phyloP scores from a whole-genome alignment of 2,113 vertebrate genomes.

The Chloroceryle aenea region DNA sequence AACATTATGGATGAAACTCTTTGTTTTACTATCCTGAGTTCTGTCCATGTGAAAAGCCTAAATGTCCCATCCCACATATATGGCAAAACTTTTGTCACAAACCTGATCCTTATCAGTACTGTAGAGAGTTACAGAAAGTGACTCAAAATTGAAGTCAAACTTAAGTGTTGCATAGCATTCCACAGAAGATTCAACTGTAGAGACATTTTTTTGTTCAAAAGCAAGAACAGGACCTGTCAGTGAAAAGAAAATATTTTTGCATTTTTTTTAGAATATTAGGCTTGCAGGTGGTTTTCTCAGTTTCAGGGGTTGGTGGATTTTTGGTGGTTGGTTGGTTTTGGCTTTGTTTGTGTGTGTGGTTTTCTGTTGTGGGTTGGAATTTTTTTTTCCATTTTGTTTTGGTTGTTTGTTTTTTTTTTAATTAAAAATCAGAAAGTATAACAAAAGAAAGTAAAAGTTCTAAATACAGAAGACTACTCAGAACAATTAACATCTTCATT shows the following conservation, averaged over 20 bases:
- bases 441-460: not conserved
- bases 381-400: not conserved
- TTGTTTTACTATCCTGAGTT: not conserved
- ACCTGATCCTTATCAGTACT: slow-evolving; percentile 82
- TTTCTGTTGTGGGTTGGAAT: not conserved
- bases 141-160: slow-evolving; percentile 91
- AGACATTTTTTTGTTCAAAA: slow-evolving; percentile 9
- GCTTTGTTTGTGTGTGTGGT: too few relatives aligned
- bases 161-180: slow-evolving; percentile 75
- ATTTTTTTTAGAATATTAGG: not conserved
- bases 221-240: not conserved
- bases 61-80: not conserved
- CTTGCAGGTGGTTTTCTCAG: accelerated
- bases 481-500: not conserved
- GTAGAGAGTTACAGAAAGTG: slow-evolving; percentile 88
- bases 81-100: not conserved
- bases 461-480: not conserved
- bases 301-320: not conserved
- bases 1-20: not conserved
- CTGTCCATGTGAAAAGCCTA: not conserved
- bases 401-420: too few relatives aligned
- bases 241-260: not conserved
- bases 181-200: slow-evolving; percentile 4
- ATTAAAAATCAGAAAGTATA: not conserved
- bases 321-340: not conserved